phyloP scores from a whole-genome alignment of 2,888 invertebrate genomes.

The Drosophila kanekoi region DNA sequence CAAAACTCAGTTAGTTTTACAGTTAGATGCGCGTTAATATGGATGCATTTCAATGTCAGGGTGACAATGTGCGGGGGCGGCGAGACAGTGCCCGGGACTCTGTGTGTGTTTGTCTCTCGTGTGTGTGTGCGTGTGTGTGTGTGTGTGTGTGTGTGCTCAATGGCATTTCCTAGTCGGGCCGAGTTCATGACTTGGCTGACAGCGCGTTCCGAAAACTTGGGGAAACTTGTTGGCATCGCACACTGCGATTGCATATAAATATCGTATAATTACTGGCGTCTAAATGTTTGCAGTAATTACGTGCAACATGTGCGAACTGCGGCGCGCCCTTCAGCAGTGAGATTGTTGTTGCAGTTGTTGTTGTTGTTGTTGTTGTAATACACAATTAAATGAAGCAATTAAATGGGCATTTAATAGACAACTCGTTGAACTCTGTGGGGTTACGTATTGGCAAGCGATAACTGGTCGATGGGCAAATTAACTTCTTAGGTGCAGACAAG shows the following conservation, averaged over 20 bases:
- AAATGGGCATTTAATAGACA: conserved; percentile 61
- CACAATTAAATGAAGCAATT: conserved; percentile 66
- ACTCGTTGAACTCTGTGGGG: conserved; percentile 8
- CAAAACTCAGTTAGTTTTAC: conserved; percentile 36
- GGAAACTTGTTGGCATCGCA: conserved; percentile 36
- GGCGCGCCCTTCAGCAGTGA: conserved; percentile 31
- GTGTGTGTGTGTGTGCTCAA: conserved; percentile 19
- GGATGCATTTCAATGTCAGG: conserved; percentile 69
- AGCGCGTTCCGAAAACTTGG: conserved; percentile 9
- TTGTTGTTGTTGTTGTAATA: conserved; percentile 29
- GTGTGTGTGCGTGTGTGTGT: background rate
- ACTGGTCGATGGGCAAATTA: conserved; percentile 3
- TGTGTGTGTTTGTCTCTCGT: background rate
- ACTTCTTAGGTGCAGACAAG: background rate
- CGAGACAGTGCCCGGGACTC: background rate
- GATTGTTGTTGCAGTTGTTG: background rate
- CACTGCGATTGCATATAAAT: conserved; percentile 57
- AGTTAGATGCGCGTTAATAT: conserved; percentile 52
- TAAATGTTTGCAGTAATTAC: conserved; percentile 67
- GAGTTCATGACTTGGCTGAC: conserved; percentile 47
- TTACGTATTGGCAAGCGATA: background rate
- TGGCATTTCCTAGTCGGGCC: conserved; percentile 48
- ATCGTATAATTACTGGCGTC: conserved; percentile 71
- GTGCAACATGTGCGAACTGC: conserved; percentile 61
- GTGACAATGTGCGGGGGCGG: conserved; percentile 10